Conservation (phyloP, 2,113 vertebrate species). For the Corydoras maculifer region DNA sequence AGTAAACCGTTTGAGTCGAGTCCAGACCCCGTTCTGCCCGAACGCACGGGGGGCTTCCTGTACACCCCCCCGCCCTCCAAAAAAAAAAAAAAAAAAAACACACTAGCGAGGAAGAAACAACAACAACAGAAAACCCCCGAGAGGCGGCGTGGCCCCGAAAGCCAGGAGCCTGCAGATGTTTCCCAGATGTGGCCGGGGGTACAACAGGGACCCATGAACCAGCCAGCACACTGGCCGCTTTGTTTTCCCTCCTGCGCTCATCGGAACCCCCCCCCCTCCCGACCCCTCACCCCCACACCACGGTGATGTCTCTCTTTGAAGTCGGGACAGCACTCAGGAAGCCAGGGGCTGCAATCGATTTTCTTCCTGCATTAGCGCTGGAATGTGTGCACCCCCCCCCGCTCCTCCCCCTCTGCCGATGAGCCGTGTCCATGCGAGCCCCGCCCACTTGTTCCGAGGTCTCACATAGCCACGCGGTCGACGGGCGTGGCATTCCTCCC, state of each 20-base stretch:
- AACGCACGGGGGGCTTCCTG: slow-evolving; percentile 53
- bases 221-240: slow-evolving; percentile 52
- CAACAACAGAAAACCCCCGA: slow-evolving; percentile 6
- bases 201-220: slow-evolving; percentile 31
- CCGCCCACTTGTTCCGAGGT: slow-evolving; percentile 18
- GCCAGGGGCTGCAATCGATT: slow-evolving; percentile 60
- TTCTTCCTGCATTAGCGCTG: slow-evolving; percentile 56
- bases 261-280: slow-evolving; percentile 31
- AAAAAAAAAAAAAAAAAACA: neutral
- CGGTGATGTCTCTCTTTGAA: slow-evolving; percentile 51
- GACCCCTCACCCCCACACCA: slow-evolving; percentile 23
- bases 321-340: slow-evolving; percentile 53
- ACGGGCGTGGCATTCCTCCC: too few relatives aligned
- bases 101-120: neutral
- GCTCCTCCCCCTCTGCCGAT: slow-evolving; percentile 25
- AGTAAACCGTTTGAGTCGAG: slow-evolving; percentile 9
- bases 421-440: slow-evolving; percentile 17
- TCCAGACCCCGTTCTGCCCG: slow-evolving; percentile 16
- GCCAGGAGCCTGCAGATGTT: slow-evolving; percentile 43
- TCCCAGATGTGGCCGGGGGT: slow-evolving; percentile 49
- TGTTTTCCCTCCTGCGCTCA: slow-evolving; percentile 49
- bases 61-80: neutral
- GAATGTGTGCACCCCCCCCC: slow-evolving; percentile 58
- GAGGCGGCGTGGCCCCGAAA: slow-evolving; percentile 30
- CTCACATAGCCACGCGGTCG: neutral